Percentiles rank a stretch among this genome's conserved stretches.
phyloP scores from a whole-genome alignment of 2,797 vertebrate species.

The Chiloscyllium punctatum region DNA sequence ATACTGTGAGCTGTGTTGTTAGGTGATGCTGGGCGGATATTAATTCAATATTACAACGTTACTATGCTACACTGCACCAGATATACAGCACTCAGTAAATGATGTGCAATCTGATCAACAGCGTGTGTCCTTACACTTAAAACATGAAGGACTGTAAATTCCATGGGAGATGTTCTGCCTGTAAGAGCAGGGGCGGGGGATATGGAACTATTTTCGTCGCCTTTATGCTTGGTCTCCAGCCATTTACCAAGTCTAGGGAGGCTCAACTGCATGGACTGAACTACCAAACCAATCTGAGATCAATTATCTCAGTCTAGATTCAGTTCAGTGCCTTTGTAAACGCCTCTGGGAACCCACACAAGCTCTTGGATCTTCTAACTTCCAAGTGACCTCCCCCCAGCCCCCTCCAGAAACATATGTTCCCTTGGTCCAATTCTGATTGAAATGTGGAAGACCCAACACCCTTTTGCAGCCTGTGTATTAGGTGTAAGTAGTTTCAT shows the following conservation, averaged over 20 bases:
- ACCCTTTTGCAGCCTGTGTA: background rate
- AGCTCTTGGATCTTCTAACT: background rate
- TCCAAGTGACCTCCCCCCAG: background rate
- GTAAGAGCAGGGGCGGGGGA: background rate
- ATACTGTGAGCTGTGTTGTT: background rate
- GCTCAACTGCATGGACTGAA: background rate
- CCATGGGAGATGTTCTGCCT: no score
- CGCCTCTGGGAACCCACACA: background rate
- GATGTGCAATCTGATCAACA: background rate
- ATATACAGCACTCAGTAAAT: background rate
- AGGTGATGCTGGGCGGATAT: background rate
- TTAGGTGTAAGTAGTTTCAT: background rate
- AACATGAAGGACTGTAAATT: background rate
- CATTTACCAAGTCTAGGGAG: background rate
- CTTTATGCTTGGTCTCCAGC: background rate
- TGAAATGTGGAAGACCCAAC: background rate
- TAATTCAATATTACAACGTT: background rate
- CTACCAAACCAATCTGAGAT: background rate
- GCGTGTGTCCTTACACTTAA: background rate
- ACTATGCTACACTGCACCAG: background rate
- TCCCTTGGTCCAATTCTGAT: background rate
- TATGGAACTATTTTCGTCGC: background rate
- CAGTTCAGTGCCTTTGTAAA: background rate
- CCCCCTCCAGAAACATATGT: background rate
- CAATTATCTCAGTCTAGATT: background rate